Conservation (phyloP, 2,113 vertebrate genomes). For the Lagenorhynchus albirostris region DNA sequence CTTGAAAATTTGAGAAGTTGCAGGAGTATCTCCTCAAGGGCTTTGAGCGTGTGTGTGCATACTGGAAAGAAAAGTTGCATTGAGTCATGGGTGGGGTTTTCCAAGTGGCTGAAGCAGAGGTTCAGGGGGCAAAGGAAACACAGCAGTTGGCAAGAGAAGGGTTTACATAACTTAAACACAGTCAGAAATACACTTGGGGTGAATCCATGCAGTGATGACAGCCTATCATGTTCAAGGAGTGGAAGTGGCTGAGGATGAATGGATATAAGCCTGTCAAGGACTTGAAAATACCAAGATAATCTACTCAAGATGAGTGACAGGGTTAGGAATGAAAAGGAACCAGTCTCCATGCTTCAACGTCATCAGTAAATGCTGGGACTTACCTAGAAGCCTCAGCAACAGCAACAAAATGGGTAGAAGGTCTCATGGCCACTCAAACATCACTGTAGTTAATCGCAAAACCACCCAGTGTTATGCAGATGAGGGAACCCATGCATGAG, state of each 20-base stretch:
- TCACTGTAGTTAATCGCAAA: not conserved
- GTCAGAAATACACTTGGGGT: not conserved
- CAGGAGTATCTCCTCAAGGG: not conserved
- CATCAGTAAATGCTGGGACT: not conserved
- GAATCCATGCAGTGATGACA: not conserved
- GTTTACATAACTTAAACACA: not conserved
- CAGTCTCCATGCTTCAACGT: accelerated
- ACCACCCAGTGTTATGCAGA: no score
- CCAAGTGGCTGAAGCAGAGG: not conserved
- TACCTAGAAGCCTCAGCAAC: not conserved
- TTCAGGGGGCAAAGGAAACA: not conserved
- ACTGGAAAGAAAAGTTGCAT: not conserved
- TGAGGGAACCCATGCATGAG: accelerated
- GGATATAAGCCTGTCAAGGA: not conserved
- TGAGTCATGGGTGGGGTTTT: not conserved
- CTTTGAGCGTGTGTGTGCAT: not conserved
- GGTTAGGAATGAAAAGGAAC: not conserved
- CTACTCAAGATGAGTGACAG: not conserved
- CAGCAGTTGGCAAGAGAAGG: not conserved
- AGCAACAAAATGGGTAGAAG: not conserved
- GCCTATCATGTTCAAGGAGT: not conserved
- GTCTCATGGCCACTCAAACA: not conserved
- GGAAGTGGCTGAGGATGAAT: not conserved
- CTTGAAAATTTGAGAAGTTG: not conserved
- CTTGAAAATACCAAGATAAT: not conserved